Evolutionary conservation across 2,888 invertebrate genomes (phyloP).

Genomic region (Lithophane ornitopus): DNA sequence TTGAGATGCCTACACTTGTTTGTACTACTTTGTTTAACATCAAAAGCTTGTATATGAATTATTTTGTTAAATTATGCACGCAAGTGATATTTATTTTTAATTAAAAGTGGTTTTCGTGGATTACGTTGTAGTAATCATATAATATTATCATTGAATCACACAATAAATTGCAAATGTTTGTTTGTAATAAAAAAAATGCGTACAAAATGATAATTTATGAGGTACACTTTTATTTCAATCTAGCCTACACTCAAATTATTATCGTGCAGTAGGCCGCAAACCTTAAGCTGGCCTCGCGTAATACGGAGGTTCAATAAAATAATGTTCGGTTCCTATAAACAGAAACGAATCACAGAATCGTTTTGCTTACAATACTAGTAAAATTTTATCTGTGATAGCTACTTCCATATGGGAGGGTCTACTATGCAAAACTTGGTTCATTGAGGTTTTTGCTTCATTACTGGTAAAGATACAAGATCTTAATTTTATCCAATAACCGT

Average conservation of each 20-base stretch:
- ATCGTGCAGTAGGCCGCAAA: not conserved
- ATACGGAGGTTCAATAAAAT: too few relatives aligned
- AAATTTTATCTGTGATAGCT: too few relatives aligned
- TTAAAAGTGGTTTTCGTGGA: not conserved
- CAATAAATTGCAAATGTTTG: slow-evolving; percentile 7
- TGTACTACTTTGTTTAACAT: slow-evolving; percentile 16
- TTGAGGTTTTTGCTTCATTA: too few relatives aligned
- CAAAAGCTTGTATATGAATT: slow-evolving; percentile 26
- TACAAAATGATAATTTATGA: not conserved
- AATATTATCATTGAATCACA: not conserved
- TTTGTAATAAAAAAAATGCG: not conserved
- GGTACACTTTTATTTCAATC: not conserved
- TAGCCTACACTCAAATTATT: not conserved
- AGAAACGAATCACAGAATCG: too few relatives aligned
- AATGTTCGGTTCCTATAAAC: too few relatives aligned
- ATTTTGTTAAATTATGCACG: slow-evolving; percentile 5
- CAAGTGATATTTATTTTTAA: slow-evolving; percentile 22
- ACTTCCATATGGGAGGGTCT: too few relatives aligned
- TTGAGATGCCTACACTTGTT: slow-evolving; percentile 13
- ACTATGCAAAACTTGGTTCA: too few relatives aligned
- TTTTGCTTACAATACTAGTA: too few relatives aligned
- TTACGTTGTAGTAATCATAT: not conserved
- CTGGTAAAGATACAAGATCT: too few relatives aligned
- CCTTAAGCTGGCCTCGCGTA: too few relatives aligned
- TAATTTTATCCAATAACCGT: too few relatives aligned